Base-by-base conservation (phyloP, 2,113 vertebrate species). In the Lophotis ruficrista region DNA sequence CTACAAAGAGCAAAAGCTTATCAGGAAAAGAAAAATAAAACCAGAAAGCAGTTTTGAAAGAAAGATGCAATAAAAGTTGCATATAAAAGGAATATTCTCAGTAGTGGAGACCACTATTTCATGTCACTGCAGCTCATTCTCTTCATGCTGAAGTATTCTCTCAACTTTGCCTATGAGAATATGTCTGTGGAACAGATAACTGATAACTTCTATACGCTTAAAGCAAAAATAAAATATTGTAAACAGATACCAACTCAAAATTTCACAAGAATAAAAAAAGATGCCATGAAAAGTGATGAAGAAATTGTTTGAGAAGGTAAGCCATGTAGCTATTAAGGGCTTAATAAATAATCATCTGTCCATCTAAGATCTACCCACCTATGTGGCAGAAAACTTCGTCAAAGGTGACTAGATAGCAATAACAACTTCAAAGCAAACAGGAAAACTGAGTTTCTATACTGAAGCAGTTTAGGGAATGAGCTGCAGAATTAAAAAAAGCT, bases 1-100 rank as follows among this genome's bases (percentile, higher is more conserved):
- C 99, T 99, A 94, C 35, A 97, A 93, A 97, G 68, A 92, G 50
- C 47, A 91, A 93, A 85, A 87, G 37, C 15, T 24, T 4, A 91
- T 65, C 24, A 96, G 68, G 72, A 62, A 95, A 94, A 95, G 37
- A 94, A 92, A 82, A 92, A 79, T 19, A 54, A 87, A 51, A 70
- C 5, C 35, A 65, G 23, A 69, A 50, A 66, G n/a, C 15, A 47
- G 10, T 25, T 89, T 43, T 75, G 33, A 68, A 81, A 82, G 43
- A 51, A 68, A 65, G 25, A 47, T 31, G 35, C 6, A 69, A 30
- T 24, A 64, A 90, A 87, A 82, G 20, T 21, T 53, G 25, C 31
- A 24, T 9, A 56, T 21, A 68, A 94, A 57, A 19, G 58, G 71
- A 37, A 88, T 66, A 72, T 41, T 84, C 48, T 83, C 38, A 60